Evolutionary conservation across 2,113 vertebrate species (phyloP).

Genomic region (Corythoichthys haematopterus): DNA sequence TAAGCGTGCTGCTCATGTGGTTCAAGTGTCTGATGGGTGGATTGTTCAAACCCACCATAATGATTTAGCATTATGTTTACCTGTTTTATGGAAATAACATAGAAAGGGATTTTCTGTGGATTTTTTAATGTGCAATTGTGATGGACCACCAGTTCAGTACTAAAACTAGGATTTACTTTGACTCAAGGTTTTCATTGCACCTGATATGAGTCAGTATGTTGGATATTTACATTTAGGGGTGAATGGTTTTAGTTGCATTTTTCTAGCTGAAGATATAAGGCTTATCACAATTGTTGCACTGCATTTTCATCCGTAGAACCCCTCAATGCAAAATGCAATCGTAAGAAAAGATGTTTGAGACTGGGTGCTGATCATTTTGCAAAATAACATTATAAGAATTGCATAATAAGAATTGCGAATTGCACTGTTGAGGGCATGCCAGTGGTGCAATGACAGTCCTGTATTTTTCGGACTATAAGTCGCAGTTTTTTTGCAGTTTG

Average conservation of each 20-base stretch:
- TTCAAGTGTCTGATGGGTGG: conserved; percentile 12
- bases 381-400: no score
- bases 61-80: not conserved
- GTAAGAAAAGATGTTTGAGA: no score
- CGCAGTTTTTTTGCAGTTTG: no score
- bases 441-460: no score
- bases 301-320: no score
- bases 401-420: no score
- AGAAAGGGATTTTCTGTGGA: not conserved
- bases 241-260: not conserved
- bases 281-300: no score
- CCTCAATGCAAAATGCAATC: no score
- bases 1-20: conserved; percentile 11
- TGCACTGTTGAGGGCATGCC: no score
- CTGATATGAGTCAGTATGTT: not conserved
- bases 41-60: conserved; percentile 14
- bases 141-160: not conserved
- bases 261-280: no score
- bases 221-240: not conserved
- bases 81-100: not conserved
- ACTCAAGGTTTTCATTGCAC: not conserved
- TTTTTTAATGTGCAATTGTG: not conserved
- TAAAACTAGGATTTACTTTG: not conserved
- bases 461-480: no score
- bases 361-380: no score